Conservation (phyloP, 1,140 invertebrate genomes). For the Muscidifurax raptorellus region DNA sequence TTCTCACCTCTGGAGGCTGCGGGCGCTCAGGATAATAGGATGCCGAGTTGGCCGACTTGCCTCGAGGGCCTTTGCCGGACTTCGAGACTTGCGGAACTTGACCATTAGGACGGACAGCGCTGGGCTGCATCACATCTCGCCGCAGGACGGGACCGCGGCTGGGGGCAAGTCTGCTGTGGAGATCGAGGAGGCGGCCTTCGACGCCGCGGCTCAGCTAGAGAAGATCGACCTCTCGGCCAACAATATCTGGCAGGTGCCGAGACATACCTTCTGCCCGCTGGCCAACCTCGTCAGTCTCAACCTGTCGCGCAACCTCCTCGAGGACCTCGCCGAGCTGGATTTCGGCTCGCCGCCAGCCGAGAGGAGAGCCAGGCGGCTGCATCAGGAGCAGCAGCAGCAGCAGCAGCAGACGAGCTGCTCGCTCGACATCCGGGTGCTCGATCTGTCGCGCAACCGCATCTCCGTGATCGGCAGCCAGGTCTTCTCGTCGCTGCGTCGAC, state of each 20-base stretch:
- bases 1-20: slow-evolving; percentile 84
- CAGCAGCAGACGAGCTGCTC: slow-evolving; percentile 76
- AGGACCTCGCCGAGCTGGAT: slow-evolving; percentile 88
- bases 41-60: slow-evolving; percentile 87
- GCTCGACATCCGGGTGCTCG: slow-evolving; percentile 87
- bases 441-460: slow-evolving; percentile 91
- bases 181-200: slow-evolving; percentile 84
- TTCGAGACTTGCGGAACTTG: slow-evolving; percentile 86
- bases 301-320: slow-evolving; percentile 88
- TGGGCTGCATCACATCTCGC: slow-evolving; percentile 76
- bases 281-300: slow-evolving; percentile 86
- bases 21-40: slow-evolving; percentile 87
- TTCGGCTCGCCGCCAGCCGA: slow-evolving; percentile 78
- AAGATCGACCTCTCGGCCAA: slow-evolving; percentile 90
- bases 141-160: slow-evolving; percentile 82
- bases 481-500: slow-evolving; percentile 84
- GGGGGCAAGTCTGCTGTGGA: slow-evolving; percentile 86
- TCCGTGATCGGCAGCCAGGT: slow-evolving; percentile 86
- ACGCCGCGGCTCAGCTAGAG: slow-evolving; percentile 83
- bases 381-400: slow-evolving; percentile 56
- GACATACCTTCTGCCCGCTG: slow-evolving; percentile 88
- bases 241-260: slow-evolving; percentile 91
- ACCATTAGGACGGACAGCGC: slow-evolving; percentile 80
- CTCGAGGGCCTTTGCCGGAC: slow-evolving; percentile 82
- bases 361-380: slow-evolving; percentile 47